phyloP scores from a whole-genome alignment of 2,797 vertebrate genomes.

The Falco berigora region DNA sequence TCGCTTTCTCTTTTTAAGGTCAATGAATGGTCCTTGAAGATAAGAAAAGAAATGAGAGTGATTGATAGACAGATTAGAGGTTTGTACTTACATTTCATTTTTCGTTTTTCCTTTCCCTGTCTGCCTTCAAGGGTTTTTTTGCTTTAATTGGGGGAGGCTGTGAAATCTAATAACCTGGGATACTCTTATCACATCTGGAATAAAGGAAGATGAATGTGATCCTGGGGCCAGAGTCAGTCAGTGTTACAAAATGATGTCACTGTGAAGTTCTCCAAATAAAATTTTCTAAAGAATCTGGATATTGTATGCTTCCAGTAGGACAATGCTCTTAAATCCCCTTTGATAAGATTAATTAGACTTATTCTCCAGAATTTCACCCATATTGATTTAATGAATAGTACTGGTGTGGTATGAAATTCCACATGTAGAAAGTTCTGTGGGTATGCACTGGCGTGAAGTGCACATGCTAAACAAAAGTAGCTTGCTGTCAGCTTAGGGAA shows the following conservation, averaged over 20 bases:
- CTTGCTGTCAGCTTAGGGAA: neutral
- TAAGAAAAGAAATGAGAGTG: constrained; percentile 90
- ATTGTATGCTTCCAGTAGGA: neutral
- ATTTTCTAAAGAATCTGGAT: neutral
- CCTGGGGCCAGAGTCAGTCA: neutral
- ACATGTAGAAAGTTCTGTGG: neutral
- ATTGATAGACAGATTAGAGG: constrained; percentile 97
- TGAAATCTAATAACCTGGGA: neutral
- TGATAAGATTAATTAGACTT: neutral
- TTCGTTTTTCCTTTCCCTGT: neutral
- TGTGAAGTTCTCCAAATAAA: neutral
- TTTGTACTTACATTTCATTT: constrained; percentile 60
- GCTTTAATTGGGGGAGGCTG: neutral
- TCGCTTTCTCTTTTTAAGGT: constrained; percentile 75
- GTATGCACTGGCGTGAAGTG: neutral
- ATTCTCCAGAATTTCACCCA: neutral
- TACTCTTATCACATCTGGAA: neutral
- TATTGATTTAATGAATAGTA: neutral
- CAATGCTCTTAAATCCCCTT: neutral
- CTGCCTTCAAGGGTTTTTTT: neutral
- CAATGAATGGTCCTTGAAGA: constrained; percentile 89
- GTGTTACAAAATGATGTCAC: accelerated
- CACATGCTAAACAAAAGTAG: neutral
- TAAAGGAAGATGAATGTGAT: neutral
- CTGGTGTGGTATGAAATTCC: neutral